A percentile compares a stretch with the other conserved stretches of the same genome.
Conservation (phyloP, 2,113 vertebrate species). For the Ictidomys tridecemlineatus region DNA sequence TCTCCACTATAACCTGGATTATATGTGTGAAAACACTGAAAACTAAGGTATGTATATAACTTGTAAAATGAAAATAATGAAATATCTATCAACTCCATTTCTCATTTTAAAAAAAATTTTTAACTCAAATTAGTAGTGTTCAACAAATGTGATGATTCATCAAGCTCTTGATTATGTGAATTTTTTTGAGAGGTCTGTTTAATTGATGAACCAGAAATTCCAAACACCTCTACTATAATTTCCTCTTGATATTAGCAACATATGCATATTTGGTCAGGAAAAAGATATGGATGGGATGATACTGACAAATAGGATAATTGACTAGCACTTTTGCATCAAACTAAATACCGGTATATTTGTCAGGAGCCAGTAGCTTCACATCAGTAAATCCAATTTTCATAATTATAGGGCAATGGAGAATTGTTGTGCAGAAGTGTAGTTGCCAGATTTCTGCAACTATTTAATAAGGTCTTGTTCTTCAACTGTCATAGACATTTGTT, state of each 20-base stretch:
- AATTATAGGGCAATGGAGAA: background rate
- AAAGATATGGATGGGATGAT: background rate
- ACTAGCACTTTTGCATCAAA: background rate
- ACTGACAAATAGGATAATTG: background rate
- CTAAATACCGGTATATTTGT: background rate
- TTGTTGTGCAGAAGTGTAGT: accelerated
- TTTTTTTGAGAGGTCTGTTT: background rate
- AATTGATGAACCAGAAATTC: background rate
- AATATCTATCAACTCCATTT: background rate
- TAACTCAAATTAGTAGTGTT: background rate
- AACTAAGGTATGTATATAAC: no score
- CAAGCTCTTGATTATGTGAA: background rate
- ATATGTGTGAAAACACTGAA: no score
- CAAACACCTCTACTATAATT: background rate
- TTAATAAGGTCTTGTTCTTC: background rate
- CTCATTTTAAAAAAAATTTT: background rate
- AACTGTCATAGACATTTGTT: background rate
- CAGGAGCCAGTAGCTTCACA: background rate
- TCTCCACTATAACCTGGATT: background rate
- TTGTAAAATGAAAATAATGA: background rate
- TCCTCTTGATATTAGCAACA: background rate
- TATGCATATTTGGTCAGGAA: background rate
- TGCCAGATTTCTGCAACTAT: background rate
- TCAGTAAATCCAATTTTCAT: background rate
- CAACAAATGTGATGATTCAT: background rate